Evolutionary conservation across 1,140 invertebrate genomes (phyloP).

Genomic region (Venustaconcha ellipsiformis): DNA sequence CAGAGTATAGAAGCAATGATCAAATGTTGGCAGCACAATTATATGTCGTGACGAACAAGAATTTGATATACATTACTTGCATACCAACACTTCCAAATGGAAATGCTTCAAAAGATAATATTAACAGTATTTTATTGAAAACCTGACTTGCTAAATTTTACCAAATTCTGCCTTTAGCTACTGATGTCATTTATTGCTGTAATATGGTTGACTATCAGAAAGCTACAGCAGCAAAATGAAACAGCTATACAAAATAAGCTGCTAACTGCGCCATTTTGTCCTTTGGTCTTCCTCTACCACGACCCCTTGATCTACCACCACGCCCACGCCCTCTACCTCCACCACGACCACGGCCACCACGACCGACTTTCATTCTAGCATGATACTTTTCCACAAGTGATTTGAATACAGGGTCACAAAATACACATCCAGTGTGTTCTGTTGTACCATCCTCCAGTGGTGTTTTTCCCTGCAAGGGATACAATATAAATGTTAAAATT

Average conservation of each 20-base stretch:
- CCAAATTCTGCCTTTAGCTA: no score
- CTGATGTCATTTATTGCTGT: no score
- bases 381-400: slow-evolving; percentile 90
- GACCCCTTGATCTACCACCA: slow-evolving; percentile 51
- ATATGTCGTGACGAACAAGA: no score
- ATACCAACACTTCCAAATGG: no score
- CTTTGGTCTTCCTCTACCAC: slow-evolving; percentile 75
- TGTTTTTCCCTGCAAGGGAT: slow-evolving; percentile 78
- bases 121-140: no score
- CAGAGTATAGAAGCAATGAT: no score
- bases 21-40: no score
- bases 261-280: slow-evolving; percentile 96
- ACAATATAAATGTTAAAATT: slow-evolving; percentile 21
- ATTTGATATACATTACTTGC: no score
- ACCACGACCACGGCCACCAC: slow-evolving; percentile 69
- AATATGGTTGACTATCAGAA: no score
- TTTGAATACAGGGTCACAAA: slow-evolving; percentile 85
- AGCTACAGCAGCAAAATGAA: background rate
- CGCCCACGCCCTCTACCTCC: slow-evolving; percentile 55
- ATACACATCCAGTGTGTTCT: slow-evolving; percentile 93
- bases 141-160: no score
- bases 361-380: slow-evolving; percentile 70
- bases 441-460: slow-evolving; percentile 84
- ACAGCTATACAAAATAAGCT: slow-evolving; percentile 86
- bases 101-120: no score